Conservation (phyloP, 2,797 vertebrate genomes). For the Liparis tanakae region DNA sequence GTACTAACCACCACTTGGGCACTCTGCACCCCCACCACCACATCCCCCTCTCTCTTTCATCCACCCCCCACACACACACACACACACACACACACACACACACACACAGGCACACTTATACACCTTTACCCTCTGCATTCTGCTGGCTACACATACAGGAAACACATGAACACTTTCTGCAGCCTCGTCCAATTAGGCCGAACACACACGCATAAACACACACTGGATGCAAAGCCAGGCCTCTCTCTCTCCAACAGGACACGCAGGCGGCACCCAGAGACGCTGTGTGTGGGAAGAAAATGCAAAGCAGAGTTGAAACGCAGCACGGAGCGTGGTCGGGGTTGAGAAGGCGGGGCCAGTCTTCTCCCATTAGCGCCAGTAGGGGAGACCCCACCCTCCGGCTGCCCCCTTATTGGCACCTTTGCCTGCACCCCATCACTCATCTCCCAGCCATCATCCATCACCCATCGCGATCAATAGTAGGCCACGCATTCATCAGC, state of each 20-base stretch:
- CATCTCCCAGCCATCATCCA: constrained; percentile 89
- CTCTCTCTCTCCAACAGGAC: constrained; percentile 12
- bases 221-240: constrained; percentile 10
- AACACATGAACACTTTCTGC: constrained; percentile 25
- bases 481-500: constrained; percentile 89
- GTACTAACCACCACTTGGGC: constrained; percentile 68
- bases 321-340: constrained; percentile 35
- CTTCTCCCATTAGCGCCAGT: constrained; percentile 86
- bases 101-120: constrained; percentile 41
- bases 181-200: constrained; percentile 45
- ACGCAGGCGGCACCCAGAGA: constrained; percentile 45
- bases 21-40: constrained; percentile 34
- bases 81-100: constrained; percentile 39
- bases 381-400: constrained; percentile 81
- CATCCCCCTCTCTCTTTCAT: not conserved
- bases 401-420: constrained; percentile 87
- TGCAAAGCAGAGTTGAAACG: constrained; percentile 56
- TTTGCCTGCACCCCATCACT: constrained; percentile 89
- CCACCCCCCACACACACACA: constrained; percentile 34
- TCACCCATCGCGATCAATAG: constrained; percentile 91
- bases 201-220: constrained; percentile 32
- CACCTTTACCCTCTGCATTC: constrained; percentile 35
- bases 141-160: constrained; percentile 29
- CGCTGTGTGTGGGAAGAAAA: constrained; percentile 57
- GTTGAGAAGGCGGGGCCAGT: constrained; percentile 70